These are phyloP conservation scores for Sterrhoptilus dennistouni DNA, from an alignment of 2,113 vertebrate genomes.

Conservation along the genomic window DNA sequence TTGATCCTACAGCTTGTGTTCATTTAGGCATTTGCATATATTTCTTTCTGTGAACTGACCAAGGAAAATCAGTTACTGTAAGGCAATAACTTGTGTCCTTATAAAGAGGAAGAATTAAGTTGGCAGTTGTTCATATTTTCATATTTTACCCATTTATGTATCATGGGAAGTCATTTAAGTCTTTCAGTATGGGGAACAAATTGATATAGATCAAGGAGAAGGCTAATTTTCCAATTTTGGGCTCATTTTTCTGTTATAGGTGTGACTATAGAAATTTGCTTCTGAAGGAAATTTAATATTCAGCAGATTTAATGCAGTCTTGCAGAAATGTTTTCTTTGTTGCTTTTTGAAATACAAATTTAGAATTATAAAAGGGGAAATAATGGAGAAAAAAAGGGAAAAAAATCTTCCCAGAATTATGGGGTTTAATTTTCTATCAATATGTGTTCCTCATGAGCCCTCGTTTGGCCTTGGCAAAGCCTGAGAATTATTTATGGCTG, in stretches of 20 bases:
- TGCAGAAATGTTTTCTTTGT: neutral
- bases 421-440: neutral
- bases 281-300: slow-evolving; percentile 23
- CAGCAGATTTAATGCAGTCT: neutral
- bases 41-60: neutral
- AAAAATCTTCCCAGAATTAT: neutral
- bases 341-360: neutral
- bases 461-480: neutral
- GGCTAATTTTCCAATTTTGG: slow-evolving; percentile 22
- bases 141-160: neutral
- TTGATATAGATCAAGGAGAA: neutral
- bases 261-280: slow-evolving; percentile 14
- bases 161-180: neutral
- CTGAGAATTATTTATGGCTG: neutral
- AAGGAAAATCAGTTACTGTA: slow-evolving; percentile 26
- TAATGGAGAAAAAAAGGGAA: neutral
- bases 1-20: slow-evolving; percentile 25
- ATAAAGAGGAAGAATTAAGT: slow-evolving; percentile 16
- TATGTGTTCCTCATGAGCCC: neutral
- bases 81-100: neutral
- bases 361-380: neutral
- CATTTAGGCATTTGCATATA: slow-evolving; percentile 43
- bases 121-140: neutral
- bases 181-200: neutral
- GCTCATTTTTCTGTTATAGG: slow-evolving; percentile 31